Base-by-base conservation (phyloP, 2,888 invertebrate genomes). In the Allophyes oxyacanthae region DNA sequence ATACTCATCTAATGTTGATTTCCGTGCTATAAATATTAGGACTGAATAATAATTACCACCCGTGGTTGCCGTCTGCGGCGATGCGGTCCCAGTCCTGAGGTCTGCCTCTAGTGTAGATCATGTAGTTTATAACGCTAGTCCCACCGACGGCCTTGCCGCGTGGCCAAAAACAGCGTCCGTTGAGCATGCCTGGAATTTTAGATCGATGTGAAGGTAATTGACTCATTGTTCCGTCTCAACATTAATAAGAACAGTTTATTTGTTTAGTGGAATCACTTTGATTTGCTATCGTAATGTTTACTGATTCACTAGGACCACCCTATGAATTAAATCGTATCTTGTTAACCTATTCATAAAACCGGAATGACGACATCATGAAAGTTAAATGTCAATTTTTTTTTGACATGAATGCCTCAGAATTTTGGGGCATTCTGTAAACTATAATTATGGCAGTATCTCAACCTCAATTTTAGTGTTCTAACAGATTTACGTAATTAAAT, bases 91-190 rank as follows among this genome's bases (percentile, higher is more conserved):
- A 98, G 79, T 98, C 97, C 6, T 91, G 87, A 1, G 94, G 95
- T 72, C 96, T 95, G 6, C 97, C 97, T 49, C 97, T 94, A 7
- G 97, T 96, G 84, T 97, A 97, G 62, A 97, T 95, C 96, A 96
- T 96, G 72, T 94, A 95, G 79, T 96, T 96, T 33, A 96, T 94
- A 40, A 95, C 94, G 56, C 95, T 95, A 0, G 94, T 91, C 2
- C 96, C 96, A 0, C 96, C 96, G 0, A 96, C 79, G 0, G 94
- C 91, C 79, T 93, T 95, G 14, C 96, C 96, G 5, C 95, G 86
- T 0, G 95, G 95, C 89, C 89, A 89, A 79, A 86, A 89, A 69
- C 89, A 89, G 25, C 85, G 81, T 4, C 81, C 83, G 63, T 88
- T 86, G 48, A 75, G 58, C 89, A 89, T 89, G 49, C 89, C 89